These are phyloP conservation scores for Anastrepha ludens DNA, from an alignment of 1,140 invertebrate species.

Conservation along the genomic window DNA sequence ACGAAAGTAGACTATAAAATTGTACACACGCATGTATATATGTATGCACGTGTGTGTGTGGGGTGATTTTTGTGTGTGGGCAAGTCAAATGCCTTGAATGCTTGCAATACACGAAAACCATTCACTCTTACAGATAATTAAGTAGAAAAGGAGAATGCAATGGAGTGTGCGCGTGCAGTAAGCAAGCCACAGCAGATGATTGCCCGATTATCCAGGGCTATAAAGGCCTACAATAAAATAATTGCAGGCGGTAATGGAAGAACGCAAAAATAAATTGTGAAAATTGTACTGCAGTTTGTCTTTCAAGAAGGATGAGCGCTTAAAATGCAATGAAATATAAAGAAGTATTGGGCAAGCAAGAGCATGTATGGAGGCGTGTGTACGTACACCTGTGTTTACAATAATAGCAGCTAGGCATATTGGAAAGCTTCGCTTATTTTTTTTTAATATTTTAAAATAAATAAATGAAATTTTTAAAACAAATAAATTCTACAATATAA, in stretches of 20 bases:
- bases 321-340: no score
- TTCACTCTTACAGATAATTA: background rate
- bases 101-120: background rate
- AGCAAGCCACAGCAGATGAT: conserved; percentile 35
- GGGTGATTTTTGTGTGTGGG: background rate
- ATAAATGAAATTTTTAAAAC: no score
- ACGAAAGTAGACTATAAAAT: conserved; percentile 6
- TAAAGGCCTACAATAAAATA: conserved; percentile 25
- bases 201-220: conserved; percentile 41
- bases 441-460: no score
- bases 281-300: background rate
- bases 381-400: no score
- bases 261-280: background rate
- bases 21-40: background rate
- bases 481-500: no score
- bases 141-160: background rate
- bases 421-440: no score
- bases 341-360: no score
- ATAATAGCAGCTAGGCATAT: no score
- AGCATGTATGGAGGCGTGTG: no score
- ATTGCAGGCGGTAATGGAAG: background rate
- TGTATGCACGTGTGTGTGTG: no score
- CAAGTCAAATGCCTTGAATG: background rate
- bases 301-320: no score
- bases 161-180: background rate